A percentile compares a stretch with the other conserved stretches of the same genome.
These are phyloP conservation scores for Mamestra configurata DNA, from an alignment of 1,140 invertebrate species.

Conservation along the genomic window DNA sequence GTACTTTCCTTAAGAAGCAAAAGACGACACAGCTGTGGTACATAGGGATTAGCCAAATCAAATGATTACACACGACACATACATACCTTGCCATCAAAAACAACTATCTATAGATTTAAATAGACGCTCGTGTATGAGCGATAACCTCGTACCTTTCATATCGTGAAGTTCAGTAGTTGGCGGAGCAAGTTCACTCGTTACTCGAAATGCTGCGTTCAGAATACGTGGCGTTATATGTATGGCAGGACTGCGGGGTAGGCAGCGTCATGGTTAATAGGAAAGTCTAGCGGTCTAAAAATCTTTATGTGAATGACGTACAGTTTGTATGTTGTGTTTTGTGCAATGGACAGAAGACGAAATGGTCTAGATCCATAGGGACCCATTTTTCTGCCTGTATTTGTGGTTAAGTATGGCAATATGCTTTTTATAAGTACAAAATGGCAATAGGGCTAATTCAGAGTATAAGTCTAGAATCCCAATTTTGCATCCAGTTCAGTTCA, in stretches of 20 bases:
- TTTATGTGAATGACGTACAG: too few relatives aligned
- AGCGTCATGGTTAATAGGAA: not conserved
- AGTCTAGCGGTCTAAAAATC: too few relatives aligned
- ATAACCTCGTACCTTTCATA: conserved; percentile 42
- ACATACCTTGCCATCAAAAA: conserved; percentile 28
- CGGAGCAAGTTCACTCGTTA: conserved; percentile 40
- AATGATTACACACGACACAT: not conserved
- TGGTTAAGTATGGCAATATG: too few relatives aligned
- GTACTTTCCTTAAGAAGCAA: too few relatives aligned
- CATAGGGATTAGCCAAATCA: not conserved
- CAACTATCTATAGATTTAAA: conserved; percentile 35
- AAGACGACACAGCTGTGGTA: not conserved
- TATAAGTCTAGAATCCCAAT: too few relatives aligned
- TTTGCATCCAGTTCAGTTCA: too few relatives aligned
- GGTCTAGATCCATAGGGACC: too few relatives aligned
- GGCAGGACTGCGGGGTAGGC: not conserved
- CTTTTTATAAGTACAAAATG: too few relatives aligned
- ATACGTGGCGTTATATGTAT: conserved; percentile 1
- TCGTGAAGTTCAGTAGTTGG: conserved; percentile 34
- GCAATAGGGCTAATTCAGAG: too few relatives aligned
- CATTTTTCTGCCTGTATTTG: too few relatives aligned
- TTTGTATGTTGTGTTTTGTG: too few relatives aligned
- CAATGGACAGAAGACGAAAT: too few relatives aligned
- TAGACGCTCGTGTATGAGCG: conserved; percentile 34
- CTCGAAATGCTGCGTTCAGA: not conserved